Evolutionary conservation across 1,140 invertebrate genomes (phyloP).

Genomic region (Scylla paramamosain): DNA sequence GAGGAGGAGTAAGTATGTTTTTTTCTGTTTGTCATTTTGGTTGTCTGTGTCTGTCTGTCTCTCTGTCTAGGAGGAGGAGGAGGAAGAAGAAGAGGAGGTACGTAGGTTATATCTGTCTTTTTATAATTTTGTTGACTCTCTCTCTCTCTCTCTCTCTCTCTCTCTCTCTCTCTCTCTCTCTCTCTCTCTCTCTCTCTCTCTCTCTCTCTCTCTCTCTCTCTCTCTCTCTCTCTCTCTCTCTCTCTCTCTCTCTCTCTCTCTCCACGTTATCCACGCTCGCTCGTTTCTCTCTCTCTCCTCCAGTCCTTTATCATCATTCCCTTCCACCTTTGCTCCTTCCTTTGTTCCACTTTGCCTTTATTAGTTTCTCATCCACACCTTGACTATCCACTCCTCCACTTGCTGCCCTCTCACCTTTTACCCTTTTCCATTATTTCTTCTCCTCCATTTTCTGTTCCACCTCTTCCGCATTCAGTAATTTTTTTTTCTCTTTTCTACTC

Average conservation of each 20-base stretch:
- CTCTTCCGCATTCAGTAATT: neutral
- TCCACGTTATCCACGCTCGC: neutral
- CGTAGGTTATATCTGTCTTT: no score
- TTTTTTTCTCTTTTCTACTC: neutral
- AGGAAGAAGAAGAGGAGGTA: no score
- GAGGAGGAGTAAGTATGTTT: neutral
- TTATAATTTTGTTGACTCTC: neutral
- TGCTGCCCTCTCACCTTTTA: no score
- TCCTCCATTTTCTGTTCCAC: neutral
- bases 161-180: neutral
- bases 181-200: neutral
- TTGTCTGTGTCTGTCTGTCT: neutral
- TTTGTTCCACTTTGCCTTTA: neutral
- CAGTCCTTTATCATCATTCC: neutral
- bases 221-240: neutral
- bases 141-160: no score
- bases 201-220: neutral
- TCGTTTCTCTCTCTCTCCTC: neutral
- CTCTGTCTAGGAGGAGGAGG: neutral
- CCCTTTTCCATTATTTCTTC: neutral
- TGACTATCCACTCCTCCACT: no score
- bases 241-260: neutral
- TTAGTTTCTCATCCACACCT: neutral
- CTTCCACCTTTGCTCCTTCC: neutral
- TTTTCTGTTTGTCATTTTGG: neutral